A percentile compares a stretch with the other conserved stretches of the same genome.
These are phyloP conservation scores for Lichenostomus cassidix DNA, from an alignment of 2,113 vertebrate genomes.

Conservation along the genomic window DNA sequence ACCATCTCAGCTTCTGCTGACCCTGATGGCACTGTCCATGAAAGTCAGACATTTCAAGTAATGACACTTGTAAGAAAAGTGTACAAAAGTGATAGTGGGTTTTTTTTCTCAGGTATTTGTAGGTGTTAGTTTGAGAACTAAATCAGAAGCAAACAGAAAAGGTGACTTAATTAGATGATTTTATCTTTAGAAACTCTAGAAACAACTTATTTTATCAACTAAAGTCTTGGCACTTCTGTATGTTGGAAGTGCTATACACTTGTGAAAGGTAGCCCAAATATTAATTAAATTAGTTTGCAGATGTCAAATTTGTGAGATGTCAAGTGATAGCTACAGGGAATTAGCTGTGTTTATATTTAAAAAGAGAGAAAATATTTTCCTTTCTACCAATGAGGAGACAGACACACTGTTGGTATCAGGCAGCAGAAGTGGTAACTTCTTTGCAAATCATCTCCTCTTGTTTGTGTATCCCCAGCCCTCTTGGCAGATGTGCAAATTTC, in stretches of 20 bases:
- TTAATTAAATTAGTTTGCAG: slow-evolving; percentile 14
- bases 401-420: neutral
- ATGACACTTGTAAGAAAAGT: neutral
- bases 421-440: neutral
- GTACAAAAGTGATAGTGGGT: neutral
- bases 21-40: neutral
- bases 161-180: neutral
- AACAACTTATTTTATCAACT: neutral
- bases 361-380: neutral
- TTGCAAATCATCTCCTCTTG: neutral
- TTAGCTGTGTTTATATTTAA: neutral
- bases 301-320: neutral
- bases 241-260: neutral
- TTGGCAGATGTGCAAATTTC: neutral
- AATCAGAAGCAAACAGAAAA: neutral
- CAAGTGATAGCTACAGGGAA: neutral
- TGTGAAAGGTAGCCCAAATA: slow-evolving; percentile 5
- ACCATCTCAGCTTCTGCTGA: neutral
- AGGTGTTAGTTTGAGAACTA: neutral
- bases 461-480: neutral
- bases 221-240: neutral
- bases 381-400: neutral
- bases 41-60: neutral
- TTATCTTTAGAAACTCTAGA: neutral
- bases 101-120: neutral